phyloP scores from a whole-genome alignment of 2,113 vertebrate genomes.

The Pantherophis guttatus region DNA sequence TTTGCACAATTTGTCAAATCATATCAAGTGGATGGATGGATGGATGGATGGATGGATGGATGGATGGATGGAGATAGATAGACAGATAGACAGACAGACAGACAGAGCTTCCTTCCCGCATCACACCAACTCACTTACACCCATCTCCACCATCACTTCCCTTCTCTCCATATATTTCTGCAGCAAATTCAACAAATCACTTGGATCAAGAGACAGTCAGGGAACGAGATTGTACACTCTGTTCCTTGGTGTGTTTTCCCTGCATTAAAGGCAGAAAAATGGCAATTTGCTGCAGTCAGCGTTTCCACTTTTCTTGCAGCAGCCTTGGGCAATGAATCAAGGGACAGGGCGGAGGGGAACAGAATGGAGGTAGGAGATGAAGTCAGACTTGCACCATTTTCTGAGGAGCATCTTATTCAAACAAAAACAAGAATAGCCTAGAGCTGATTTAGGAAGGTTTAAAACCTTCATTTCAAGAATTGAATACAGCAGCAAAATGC shows the following conservation, averaged over 20 bases:
- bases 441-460: not conserved
- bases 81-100: not conserved
- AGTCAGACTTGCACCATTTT: conserved; percentile 21
- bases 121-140: not conserved
- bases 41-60: not conserved
- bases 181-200: not conserved
- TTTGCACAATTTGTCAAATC: not conserved
- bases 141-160: not conserved
- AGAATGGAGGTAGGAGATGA: not conserved
- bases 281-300: conserved; percentile 22
- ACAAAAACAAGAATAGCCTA: not conserved
- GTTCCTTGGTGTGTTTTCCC: not conserved
- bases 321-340: conserved; percentile 19
- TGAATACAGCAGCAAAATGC: not conserved
- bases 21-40: not conserved
- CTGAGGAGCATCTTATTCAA: not conserved
- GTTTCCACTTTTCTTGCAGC: not conserved
- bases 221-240: not conserved
- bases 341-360: not conserved
- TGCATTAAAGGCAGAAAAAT: not conserved
- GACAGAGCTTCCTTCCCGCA: not conserved
- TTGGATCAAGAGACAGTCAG: not conserved
- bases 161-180: not conserved
- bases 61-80: too few relatives aligned
- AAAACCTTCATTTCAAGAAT: not conserved